Base-by-base conservation (phyloP, 2,888 invertebrate species). In the Campopleginae sp. region DNA sequence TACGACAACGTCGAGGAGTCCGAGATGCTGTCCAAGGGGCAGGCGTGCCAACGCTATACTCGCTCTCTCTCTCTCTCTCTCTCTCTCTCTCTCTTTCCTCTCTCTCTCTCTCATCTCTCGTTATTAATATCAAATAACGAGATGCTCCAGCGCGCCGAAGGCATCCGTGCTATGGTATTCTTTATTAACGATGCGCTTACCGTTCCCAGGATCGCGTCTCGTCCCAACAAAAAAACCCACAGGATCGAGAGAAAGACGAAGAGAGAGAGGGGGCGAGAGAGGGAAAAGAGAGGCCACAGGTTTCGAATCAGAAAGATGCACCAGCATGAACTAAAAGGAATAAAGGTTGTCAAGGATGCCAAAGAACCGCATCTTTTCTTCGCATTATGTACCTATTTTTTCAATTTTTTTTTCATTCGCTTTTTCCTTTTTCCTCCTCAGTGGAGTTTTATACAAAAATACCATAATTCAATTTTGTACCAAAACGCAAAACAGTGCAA, bases 91-190 rank as follows among this genome's bases (percentile, higher is more conserved):
- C 87, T 86, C 90, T n/a, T n/a, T n/a, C n/a, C 71, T 38, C 51
- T 68, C 70, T 54, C 19, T 78, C 63, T 54, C 66, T 58, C 71
- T 51, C 70, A 61, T 84, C 84, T 85, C 87, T 86, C 90, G 92
- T 93, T 93, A 93, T 93, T 93, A 93, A 93, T 93, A 93, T 93
- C 92, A 91, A 93, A 92, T 93, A 93, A 93, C 93, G 92, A 93
- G 93, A 92, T 91, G 91, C 91, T 90, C 88, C 86, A 85, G 87
- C 83, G 82, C 89, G 88, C 89, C 89, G 89, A 90, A 90, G 90
- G 92, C 90, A 91, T 90, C 91, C 91, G 88, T 89, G 90, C 89
- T 91, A 89, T 88, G 91, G 88, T 91, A 92, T 93, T 92, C 92
- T 93, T 93, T 93, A 93, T 93, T 93, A 93, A 93, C 92, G 93